Evolutionary conservation across 2,113 vertebrate genomes (phyloP).

Genomic region (Callopanchax toddi): DNA sequence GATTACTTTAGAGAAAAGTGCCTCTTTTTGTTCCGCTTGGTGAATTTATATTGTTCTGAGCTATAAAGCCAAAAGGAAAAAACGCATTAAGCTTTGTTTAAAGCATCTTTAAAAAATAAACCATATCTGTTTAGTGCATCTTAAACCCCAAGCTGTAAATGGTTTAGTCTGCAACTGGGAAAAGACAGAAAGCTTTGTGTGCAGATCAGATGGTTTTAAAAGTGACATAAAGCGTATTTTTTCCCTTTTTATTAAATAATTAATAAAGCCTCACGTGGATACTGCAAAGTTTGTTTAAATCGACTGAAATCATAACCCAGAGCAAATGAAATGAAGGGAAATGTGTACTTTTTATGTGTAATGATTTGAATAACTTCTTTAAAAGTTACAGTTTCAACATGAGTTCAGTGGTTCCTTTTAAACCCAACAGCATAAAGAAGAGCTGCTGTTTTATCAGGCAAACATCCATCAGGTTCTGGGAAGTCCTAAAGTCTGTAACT

Average conservation of each 20-base stretch:
- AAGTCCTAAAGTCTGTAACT: not conserved
- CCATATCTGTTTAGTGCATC: not conserved
- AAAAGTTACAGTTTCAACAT: not conserved
- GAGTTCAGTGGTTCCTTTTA: not conserved
- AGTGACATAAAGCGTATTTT: too few relatives aligned
- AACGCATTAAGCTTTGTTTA: not conserved
- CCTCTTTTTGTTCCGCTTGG: conserved; percentile 3
- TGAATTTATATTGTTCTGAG: not conserved
- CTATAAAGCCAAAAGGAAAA: not conserved
- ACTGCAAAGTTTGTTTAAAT: too few relatives aligned
- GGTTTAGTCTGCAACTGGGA: not conserved
- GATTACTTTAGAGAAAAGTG: conserved; percentile 8
- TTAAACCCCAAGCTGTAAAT: conserved; percentile 3
- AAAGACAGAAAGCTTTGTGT: not conserved
- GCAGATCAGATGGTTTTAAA: not conserved
- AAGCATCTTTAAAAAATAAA: conserved; percentile 1
- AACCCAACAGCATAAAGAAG: not conserved
- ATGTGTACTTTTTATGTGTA: too few relatives aligned
- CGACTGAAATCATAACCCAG: too few relatives aligned
- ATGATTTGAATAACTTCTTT: too few relatives aligned
- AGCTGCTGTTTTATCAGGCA: not conserved
- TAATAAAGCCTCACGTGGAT: too few relatives aligned
- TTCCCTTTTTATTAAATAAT: not conserved
- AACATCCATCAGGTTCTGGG: too few relatives aligned
- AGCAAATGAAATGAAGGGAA: too few relatives aligned